Percentiles rank a stretch among this genome's conserved stretches.
Conservation (phyloP, 2,888 invertebrate genomes). For the Ernsta delagoae region DNA sequence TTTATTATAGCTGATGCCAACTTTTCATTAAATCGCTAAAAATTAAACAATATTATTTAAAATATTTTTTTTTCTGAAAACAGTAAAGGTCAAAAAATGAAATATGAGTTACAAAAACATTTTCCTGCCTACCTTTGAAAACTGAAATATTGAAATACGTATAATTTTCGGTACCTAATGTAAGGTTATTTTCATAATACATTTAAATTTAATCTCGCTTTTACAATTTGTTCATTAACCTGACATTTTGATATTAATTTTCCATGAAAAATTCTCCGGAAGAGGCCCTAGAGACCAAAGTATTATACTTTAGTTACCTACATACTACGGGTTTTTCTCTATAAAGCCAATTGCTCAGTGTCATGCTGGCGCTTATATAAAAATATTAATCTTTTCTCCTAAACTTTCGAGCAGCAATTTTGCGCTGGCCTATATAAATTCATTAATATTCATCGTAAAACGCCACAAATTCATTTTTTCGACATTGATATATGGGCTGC, state of each 20-base stretch:
- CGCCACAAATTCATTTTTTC: conserved; percentile 69
- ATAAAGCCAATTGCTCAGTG: conserved; percentile 22
- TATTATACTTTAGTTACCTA: conserved; percentile 1
- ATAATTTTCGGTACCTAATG: no score
- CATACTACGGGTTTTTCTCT: conserved; percentile 5
- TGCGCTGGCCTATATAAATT: conserved; percentile 57
- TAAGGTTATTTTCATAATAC: no score
- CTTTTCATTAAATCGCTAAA: no score
- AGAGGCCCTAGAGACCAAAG: neutral
- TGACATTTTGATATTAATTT: neutral
- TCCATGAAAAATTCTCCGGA: neutral
- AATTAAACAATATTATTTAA: no score
- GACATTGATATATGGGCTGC: conserved; percentile 71
- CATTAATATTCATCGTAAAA: conserved; percentile 76
- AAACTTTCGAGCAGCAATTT: conserved; percentile 44
- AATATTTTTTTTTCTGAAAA: no score
- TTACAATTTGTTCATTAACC: neutral
- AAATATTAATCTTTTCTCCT: conserved; percentile 36
- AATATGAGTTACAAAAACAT: no score
- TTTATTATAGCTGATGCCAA: no score
- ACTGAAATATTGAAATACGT: no score
- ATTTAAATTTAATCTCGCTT: no score
- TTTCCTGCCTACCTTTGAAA: no score
- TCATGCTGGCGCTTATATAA: conserved; percentile 32
- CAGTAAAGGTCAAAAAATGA: no score